Evolutionary conservation across 2,797 vertebrate species (phyloP).

Genomic region (Acanthurus tractus): DNA sequence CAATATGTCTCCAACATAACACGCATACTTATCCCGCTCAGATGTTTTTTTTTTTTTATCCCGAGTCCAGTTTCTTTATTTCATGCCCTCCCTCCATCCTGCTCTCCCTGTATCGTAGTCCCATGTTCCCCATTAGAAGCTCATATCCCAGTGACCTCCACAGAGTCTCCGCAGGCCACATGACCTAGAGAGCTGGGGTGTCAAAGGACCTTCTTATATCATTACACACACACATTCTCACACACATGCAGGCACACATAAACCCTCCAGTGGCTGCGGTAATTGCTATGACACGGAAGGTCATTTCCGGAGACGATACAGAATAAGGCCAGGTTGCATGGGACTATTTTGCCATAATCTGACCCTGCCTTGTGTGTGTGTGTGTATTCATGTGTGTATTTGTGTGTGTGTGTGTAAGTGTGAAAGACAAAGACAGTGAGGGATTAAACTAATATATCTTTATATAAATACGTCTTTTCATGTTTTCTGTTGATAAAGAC

Average conservation of each 20-base stretch:
- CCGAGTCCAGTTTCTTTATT: not conserved
- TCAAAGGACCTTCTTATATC: slow-evolving; percentile 79
- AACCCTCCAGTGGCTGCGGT: slow-evolving; percentile 74
- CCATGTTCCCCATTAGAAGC: slow-evolving; percentile 75
- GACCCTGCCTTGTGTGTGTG: slow-evolving; percentile 49
- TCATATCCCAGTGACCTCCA: slow-evolving; percentile 78
- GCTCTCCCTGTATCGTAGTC: slow-evolving; percentile 40
- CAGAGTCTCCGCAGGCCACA: slow-evolving; percentile 73
- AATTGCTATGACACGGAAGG: slow-evolving; percentile 82
- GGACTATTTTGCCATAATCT: slow-evolving; percentile 73
- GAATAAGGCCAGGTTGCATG: slow-evolving; percentile 76
- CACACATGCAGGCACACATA: slow-evolving; percentile 31
- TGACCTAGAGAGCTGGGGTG: slow-evolving; percentile 76
- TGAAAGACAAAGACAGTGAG: slow-evolving; percentile 20
- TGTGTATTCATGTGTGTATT: not conserved
- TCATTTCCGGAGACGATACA: slow-evolving; percentile 77
- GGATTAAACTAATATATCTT: slow-evolving; percentile 9
- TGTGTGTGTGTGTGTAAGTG: not conserved
- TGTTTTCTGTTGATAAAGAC: slow-evolving; percentile 16
- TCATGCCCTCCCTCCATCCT: slow-evolving; percentile 21
- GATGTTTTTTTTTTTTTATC: not conserved
- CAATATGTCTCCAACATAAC: slow-evolving; percentile 25
- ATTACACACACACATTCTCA: slow-evolving; percentile 54
- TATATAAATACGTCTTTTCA: not conserved
- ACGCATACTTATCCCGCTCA: not conserved